Percentiles rank a stretch among this genome's conserved stretches.
These are phyloP conservation scores for Odontothrips loti DNA, from an alignment of 2,888 invertebrate species.

Conservation along the genomic window DNA sequence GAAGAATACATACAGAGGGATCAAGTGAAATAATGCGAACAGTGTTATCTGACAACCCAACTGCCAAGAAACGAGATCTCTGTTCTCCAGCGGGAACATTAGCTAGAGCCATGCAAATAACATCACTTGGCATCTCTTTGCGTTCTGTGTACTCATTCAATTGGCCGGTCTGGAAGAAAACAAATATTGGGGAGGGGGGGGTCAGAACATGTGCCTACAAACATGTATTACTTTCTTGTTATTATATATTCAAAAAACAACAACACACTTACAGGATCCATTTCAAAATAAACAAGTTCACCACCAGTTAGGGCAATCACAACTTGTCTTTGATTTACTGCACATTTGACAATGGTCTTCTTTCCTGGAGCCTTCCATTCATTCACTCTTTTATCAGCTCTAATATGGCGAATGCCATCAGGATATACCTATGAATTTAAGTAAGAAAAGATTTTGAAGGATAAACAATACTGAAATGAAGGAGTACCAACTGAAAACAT, in stretches of 20 bases:
- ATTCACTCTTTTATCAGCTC: conserved; percentile 95
- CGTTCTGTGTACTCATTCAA: conserved; percentile 97
- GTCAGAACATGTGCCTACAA: background rate
- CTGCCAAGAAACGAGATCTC: conserved; percentile 90
- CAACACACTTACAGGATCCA: conserved; percentile 82
- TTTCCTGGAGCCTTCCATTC: conserved; percentile 99
- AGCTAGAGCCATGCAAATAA: conserved; percentile 97
- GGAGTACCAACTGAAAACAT: background rate
- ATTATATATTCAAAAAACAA: conserved; percentile 27
- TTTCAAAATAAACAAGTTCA: conserved; percentile 98
- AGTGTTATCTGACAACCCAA: conserved; percentile 92
- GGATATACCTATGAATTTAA: conserved; percentile 72
- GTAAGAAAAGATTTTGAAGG: background rate
- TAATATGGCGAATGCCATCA: conserved; percentile 96
- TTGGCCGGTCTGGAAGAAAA: conserved; percentile 78
- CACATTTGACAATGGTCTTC: conserved; percentile 94
- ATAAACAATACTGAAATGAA: background rate
- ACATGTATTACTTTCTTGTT: conserved; percentile 28
- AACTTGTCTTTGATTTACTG: conserved; percentile 97
- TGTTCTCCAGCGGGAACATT: conserved; percentile 94
- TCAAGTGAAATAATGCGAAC: conserved; percentile 96
- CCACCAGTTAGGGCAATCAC: conserved; percentile 96
- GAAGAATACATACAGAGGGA: conserved; percentile 64
- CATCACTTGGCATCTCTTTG: conserved; percentile 93
- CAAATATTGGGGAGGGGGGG: conserved; percentile 32